These are phyloP conservation scores for Nasonovia ribisnigri DNA, from an alignment of 2,888 invertebrate species.

Conservation along the genomic window DNA sequence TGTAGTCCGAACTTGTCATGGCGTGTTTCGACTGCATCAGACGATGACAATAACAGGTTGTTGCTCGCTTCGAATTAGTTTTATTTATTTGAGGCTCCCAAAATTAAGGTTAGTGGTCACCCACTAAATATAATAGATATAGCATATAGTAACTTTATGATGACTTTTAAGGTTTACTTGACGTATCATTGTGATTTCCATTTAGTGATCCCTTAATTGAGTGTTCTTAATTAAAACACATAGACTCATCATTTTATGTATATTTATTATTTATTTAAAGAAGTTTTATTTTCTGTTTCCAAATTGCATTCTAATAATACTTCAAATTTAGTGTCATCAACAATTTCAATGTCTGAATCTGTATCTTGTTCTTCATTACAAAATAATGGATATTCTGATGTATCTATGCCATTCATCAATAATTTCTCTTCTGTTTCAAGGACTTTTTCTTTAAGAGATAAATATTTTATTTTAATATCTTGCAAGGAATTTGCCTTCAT, in stretches of 20 bases:
- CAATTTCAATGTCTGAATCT: background rate
- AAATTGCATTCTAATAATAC: background rate
- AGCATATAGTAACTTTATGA: background rate
- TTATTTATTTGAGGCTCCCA: too few relatives aligned
- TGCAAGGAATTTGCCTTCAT: background rate
- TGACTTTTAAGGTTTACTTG: background rate
- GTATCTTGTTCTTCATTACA: background rate
- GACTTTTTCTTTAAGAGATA: background rate
- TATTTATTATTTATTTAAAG: too few relatives aligned
- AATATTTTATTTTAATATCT: background rate
- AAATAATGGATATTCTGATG: slow-evolving; percentile 34
- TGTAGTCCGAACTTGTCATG: too few relatives aligned
- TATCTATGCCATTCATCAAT: background rate
- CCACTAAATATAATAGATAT: too few relatives aligned
- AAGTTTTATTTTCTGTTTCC: background rate
- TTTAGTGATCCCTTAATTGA: background rate
- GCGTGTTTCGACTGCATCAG: too few relatives aligned
- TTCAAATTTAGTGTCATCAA: background rate
- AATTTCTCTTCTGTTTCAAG: slow-evolving; percentile 36
- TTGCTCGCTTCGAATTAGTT: too few relatives aligned
- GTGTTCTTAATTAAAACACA: background rate
- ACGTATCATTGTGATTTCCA: background rate
- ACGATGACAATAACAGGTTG: too few relatives aligned
- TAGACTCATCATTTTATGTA: too few relatives aligned
- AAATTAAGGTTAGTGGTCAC: too few relatives aligned